Conservation (phyloP, 1,140 invertebrate genomes). For the Pseudoatta argentina region DNA sequence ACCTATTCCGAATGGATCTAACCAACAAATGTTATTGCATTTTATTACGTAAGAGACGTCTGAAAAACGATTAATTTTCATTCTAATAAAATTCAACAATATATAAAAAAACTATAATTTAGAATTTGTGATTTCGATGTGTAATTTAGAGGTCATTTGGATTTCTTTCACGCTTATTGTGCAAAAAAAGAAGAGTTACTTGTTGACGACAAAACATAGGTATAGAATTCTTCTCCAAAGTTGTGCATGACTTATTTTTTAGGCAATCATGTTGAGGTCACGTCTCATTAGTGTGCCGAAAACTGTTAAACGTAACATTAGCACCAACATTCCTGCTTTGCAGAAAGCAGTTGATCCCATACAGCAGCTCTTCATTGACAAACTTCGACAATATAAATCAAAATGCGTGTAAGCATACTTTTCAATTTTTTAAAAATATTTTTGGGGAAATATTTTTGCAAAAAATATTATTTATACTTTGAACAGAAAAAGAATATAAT, state of each 20-base stretch:
- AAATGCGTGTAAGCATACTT: constrained; percentile 89
- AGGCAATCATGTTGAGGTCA: constrained; percentile 80
- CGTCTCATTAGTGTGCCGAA: constrained; percentile 73
- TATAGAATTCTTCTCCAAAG: not conserved
- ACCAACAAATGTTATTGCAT: constrained; percentile 40
- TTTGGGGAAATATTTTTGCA: not conserved
- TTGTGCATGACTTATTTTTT: constrained; percentile 45
- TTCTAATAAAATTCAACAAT: not conserved
- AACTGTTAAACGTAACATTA: constrained; percentile 88
- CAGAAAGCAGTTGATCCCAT: constrained; percentile 95
- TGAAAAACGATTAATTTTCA: constrained; percentile 9
- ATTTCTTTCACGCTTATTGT: not conserved
- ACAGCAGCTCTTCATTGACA: constrained; percentile 97
- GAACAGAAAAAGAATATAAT: not conserved
- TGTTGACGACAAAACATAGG: not conserved
- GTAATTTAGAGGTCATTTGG: not conserved
- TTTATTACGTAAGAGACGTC: constrained; percentile 68
- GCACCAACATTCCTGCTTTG: constrained; percentile 89
- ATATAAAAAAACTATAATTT: not conserved
- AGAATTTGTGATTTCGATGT: not conserved
- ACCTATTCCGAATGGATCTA: constrained; percentile 10
- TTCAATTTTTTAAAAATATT: not conserved
- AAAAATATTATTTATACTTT: not conserved
- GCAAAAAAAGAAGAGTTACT: not conserved
- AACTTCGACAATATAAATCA: constrained; percentile 95